Evolutionary conservation across 2,113 vertebrate genomes (phyloP).

Genomic region (Lampris megalopsis): DNA sequence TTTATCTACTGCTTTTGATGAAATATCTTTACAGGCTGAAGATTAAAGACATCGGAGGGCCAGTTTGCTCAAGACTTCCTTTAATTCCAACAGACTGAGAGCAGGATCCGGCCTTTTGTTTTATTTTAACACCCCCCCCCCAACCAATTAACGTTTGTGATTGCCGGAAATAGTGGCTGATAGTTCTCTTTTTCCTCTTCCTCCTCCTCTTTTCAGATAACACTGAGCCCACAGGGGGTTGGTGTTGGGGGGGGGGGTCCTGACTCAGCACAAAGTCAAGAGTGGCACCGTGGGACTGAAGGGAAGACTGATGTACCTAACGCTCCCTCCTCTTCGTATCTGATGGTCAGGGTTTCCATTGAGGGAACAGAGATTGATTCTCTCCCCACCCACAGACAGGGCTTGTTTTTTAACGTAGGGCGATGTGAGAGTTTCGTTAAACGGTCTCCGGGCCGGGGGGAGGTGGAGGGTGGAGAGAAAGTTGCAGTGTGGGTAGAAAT

Average conservation of each 20-base stretch:
- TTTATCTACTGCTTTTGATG: too few relatives aligned
- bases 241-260: conserved; percentile 38
- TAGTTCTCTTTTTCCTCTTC: too few relatives aligned
- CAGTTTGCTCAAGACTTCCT: too few relatives aligned
- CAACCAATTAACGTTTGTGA: too few relatives aligned
- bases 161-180: too few relatives aligned
- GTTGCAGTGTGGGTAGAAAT: conserved; percentile 66
- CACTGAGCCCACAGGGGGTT: conserved; percentile 43
- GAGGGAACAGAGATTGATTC: conserved; percentile 73
- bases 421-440: conserved; percentile 63
- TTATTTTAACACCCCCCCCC: too few relatives aligned
- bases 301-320: conserved; percentile 64
- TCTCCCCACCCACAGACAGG: conserved; percentile 63
- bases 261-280: conserved; percentile 71
- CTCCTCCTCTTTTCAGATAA: conserved; percentile 28
- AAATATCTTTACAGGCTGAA: too few relatives aligned
- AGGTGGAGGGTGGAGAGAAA: not conserved
- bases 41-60: too few relatives aligned
- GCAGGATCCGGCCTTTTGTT: too few relatives aligned
- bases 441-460: conserved; percentile 21
- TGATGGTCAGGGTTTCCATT: conserved; percentile 62
- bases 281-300: conserved; percentile 66
- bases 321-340: conserved; percentile 28
- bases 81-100: too few relatives aligned
- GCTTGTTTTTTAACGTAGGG: conserved; percentile 68